phyloP scores from a whole-genome alignment of 2,113 vertebrate species.

The Diphyllodes magnificus region DNA sequence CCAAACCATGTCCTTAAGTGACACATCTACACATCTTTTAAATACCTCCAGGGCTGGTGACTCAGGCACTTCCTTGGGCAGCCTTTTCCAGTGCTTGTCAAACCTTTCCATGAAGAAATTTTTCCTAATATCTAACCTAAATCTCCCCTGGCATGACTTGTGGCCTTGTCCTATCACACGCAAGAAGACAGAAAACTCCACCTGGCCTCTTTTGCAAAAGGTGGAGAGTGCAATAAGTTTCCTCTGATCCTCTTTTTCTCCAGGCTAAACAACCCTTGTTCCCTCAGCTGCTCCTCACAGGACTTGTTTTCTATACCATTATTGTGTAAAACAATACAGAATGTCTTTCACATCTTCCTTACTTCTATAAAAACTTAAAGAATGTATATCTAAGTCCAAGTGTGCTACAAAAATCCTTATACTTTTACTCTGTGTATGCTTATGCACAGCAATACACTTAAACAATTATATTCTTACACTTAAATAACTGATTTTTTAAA shows the following conservation, averaged over 20 bases:
- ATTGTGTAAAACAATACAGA: neutral
- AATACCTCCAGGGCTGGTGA: neutral
- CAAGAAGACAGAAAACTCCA: neutral
- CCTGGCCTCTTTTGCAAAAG: neutral
- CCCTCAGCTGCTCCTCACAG: neutral
- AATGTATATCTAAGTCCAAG: neutral
- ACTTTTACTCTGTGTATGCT: neutral
- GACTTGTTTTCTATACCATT: neutral
- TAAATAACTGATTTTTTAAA: neutral
- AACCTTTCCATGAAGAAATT: neutral
- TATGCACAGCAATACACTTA: neutral
- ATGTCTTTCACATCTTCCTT: neutral
- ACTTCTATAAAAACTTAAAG: neutral
- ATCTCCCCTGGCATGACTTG: neutral
- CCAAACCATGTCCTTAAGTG: neutral
- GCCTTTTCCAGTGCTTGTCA: neutral
- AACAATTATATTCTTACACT: neutral
- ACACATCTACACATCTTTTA: neutral
- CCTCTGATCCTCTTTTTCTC: neutral
- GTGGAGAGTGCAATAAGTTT: rapidly evolving
- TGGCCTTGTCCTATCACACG: neutral
- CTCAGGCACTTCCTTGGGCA: neutral
- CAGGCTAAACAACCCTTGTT: neutral
- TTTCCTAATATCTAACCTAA: neutral
- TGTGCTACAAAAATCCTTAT: neutral